phyloP scores from a whole-genome alignment of 2,888 invertebrate genomes.

The Monochamus alternatus region DNA sequence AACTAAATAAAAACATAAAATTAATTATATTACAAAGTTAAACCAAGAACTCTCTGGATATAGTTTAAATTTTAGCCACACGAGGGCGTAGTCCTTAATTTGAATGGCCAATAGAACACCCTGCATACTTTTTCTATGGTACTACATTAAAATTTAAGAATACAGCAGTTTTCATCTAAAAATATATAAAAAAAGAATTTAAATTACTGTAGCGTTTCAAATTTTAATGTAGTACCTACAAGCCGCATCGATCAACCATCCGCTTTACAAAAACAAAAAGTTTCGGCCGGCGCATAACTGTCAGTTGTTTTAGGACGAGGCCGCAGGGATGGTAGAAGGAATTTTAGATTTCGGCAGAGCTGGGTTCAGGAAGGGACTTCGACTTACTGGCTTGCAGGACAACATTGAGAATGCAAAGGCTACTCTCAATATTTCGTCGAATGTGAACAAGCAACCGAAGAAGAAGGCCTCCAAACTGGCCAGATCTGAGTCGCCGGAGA shows the following conservation, averaged over 20 bases:
- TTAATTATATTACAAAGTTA: too few relatives aligned
- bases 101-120: background rate
- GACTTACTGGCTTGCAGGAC: slow-evolving; percentile 77
- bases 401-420: slow-evolving; percentile 63
- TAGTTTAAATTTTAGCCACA: too few relatives aligned
- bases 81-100: too few relatives aligned
- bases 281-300: background rate
- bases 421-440: slow-evolving; percentile 44
- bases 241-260: background rate
- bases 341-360: slow-evolving; percentile 77
- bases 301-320: slow-evolving; percentile 73
- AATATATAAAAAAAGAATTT: too few relatives aligned
- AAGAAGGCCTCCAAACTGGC: slow-evolving; percentile 48
- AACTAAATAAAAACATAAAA: too few relatives aligned
- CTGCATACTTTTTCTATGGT: background rate
- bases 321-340: slow-evolving; percentile 78
- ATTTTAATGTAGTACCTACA: background rate
- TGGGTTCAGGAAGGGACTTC: slow-evolving; percentile 74
- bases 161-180: background rate
- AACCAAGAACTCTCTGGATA: background rate
- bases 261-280: background rate
- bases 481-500: slow-evolving; percentile 55
- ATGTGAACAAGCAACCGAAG: slow-evolving; percentile 41
- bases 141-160: background rate
- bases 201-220: background rate